Evolutionary conservation across 1,140 invertebrate species (phyloP).

Genomic region (Tetraneura akinire): DNA sequence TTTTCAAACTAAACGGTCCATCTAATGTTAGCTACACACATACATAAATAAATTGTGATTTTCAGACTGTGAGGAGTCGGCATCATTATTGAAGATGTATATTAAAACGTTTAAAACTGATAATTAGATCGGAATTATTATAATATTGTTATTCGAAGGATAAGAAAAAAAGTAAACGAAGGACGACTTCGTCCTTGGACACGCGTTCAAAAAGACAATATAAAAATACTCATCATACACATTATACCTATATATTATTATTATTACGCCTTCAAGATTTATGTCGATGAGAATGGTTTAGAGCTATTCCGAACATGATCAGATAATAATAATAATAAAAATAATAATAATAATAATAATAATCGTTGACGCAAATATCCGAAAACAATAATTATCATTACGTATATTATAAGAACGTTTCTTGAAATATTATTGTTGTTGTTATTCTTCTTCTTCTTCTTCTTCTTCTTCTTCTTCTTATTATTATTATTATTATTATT

Average conservation of each 20-base stretch:
- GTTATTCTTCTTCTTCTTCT: too few species aligned
- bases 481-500: too few species aligned
- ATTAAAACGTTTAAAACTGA: too few species aligned
- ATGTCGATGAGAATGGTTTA: neutral
- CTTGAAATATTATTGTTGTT: too few species aligned
- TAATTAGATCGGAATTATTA: neutral
- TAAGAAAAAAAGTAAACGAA: neutral
- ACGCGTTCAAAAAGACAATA: neutral
- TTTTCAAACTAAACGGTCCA: constrained; percentile 7
- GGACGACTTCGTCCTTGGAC: neutral
- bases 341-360: neutral
- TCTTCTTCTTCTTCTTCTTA: too few species aligned
- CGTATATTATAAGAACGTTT: too few species aligned
- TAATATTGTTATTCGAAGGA: neutral
- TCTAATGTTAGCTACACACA: neutral
- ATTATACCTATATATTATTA: too few species aligned
- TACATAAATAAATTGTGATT: neutral
- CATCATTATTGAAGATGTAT: neutral
- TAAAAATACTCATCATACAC: too few species aligned
- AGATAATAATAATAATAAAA: neutral
- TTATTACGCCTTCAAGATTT: too few species aligned
- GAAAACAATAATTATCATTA: too few species aligned
- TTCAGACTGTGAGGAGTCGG: neutral
- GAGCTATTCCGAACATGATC: neutral
- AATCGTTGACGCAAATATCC: too few species aligned